A percentile compares a stretch with the other conserved stretches of the same genome.
Conservation (phyloP, 2,113 vertebrate genomes). For the Charina bottae region DNA sequence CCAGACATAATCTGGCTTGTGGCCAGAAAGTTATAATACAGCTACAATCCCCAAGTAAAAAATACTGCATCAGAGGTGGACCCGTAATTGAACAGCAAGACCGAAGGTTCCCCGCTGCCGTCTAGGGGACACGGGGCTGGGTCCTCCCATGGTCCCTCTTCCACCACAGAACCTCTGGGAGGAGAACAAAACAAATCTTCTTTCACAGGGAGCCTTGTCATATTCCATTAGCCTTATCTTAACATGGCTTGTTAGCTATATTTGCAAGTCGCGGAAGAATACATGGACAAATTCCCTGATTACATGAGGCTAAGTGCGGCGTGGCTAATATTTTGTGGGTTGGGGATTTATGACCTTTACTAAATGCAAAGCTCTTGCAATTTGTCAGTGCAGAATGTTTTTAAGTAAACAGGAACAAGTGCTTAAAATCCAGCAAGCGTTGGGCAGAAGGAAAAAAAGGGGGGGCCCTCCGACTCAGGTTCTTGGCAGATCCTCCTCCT, state of each 20-base stretch:
- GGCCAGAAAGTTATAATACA: fast-evolving
- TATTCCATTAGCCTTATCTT: not conserved
- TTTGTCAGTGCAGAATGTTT: conserved; percentile 63
- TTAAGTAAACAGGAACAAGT: conserved; percentile 67
- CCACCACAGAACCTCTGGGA: not conserved
- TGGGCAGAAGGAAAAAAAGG: conserved; percentile 9
- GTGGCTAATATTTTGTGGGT: conserved; percentile 45
- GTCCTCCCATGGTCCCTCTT: fast-evolving
- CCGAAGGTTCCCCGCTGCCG: not conserved
- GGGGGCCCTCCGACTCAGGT: conserved; percentile 7
- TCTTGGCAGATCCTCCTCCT: conserved; percentile 55
- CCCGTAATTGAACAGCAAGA: not conserved
- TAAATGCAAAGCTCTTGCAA: conserved; percentile 50
- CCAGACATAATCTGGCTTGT: fast-evolving
- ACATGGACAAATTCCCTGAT: conserved; percentile 42
- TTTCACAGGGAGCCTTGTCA: not conserved
- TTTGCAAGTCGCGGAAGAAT: not conserved
- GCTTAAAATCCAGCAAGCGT: conserved; percentile 54
- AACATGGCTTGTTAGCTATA: not conserved
- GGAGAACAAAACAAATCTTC: not conserved
- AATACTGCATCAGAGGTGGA: not conserved
- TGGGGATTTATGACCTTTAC: conserved; percentile 65
- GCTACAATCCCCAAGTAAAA: not conserved
- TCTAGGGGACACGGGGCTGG: fast-evolving
- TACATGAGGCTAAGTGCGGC: conserved; percentile 43